A percentile compares a stretch with the other conserved stretches of the same genome.
Conservation (phyloP, 2,797 vertebrate genomes). For the Propithecus deckenii region DNA sequence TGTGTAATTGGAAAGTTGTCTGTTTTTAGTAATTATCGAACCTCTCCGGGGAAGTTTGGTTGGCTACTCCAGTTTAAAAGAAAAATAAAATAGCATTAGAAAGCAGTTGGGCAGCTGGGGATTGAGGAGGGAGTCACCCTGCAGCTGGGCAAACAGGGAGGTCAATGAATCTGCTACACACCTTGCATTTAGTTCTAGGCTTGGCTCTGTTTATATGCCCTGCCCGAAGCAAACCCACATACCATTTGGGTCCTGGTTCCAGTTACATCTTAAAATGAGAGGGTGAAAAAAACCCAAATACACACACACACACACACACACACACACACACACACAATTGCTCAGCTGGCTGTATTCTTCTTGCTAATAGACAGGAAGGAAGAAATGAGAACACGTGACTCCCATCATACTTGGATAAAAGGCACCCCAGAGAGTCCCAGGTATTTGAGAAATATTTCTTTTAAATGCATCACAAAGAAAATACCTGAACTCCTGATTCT, state of each 20-base stretch:
- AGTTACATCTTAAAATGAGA: slow-evolving; percentile 49
- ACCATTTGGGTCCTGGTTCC: slow-evolving; percentile 8
- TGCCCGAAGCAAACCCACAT: slow-evolving; percentile 47
- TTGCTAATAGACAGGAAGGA: not conserved
- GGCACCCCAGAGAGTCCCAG: not conserved
- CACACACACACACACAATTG: too few species aligned
- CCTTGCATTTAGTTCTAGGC: slow-evolving; percentile 58
- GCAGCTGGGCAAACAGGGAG: slow-evolving; percentile 75
- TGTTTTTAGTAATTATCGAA: slow-evolving; percentile 65
- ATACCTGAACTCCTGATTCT: not conserved
- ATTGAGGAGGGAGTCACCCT: slow-evolving; percentile 49
- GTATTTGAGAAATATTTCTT: not conserved
- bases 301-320: not conserved
- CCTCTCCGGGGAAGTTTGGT: not conserved
- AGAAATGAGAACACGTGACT: not conserved
- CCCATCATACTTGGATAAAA: not conserved
- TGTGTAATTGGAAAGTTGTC: slow-evolving; percentile 16
- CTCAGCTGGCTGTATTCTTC: not conserved
- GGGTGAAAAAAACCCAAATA: not conserved
- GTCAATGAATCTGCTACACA: slow-evolving; percentile 30
- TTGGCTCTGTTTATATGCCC: slow-evolving; percentile 61
- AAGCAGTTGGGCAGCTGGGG: slow-evolving; percentile 56
- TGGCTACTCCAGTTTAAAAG: slow-evolving; percentile 61
- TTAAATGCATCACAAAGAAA: not conserved
- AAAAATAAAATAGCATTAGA: slow-evolving; percentile 63